Evolutionary conservation across 1,140 invertebrate genomes (phyloP).

Genomic region (Drosophila sp.): DNA sequence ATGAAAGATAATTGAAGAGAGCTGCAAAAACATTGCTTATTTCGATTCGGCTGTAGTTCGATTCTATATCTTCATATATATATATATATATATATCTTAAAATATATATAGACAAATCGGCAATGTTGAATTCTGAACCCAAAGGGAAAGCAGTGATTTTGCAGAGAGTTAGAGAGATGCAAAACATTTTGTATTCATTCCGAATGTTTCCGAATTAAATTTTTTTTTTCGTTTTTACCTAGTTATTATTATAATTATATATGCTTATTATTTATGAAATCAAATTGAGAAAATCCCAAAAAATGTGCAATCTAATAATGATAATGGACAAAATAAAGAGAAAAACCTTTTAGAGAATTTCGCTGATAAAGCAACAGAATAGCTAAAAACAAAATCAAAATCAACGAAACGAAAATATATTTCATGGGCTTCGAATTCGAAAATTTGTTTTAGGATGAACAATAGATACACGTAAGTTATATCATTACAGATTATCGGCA

Average conservation of each 20-base stretch:
- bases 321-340: slow-evolving; percentile 74
- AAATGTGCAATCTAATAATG: slow-evolving; percentile 76
- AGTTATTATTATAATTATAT: slow-evolving; percentile 50
- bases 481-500: too few species aligned
- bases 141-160: background rate
- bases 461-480: too few species aligned
- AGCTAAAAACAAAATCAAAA: slow-evolving; percentile 46
- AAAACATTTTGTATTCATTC: slow-evolving; percentile 72
- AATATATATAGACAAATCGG: background rate
- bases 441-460: background rate
- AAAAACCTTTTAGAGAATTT: slow-evolving; percentile 80
- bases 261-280: slow-evolving; percentile 66
- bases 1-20: background rate
- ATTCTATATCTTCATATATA: slow-evolving; percentile 14
- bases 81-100: background rate
- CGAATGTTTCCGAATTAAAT: slow-evolving; percentile 59
- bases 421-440: slow-evolving; percentile 1
- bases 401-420: background rate
- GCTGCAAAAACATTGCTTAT: background rate
- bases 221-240: slow-evolving; percentile 58
- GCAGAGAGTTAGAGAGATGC: background rate
- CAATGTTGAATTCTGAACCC: background rate
- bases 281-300: slow-evolving; percentile 45
- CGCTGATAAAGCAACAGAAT: slow-evolving; percentile 80
- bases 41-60: background rate